A percentile compares a stretch with the other conserved stretches of the same genome.
These are phyloP conservation scores for roundworm (Caenorhabditis elegans) DNA, from an alignment of 1,140 invertebrate species.

Conservation along the genomic window DNA sequence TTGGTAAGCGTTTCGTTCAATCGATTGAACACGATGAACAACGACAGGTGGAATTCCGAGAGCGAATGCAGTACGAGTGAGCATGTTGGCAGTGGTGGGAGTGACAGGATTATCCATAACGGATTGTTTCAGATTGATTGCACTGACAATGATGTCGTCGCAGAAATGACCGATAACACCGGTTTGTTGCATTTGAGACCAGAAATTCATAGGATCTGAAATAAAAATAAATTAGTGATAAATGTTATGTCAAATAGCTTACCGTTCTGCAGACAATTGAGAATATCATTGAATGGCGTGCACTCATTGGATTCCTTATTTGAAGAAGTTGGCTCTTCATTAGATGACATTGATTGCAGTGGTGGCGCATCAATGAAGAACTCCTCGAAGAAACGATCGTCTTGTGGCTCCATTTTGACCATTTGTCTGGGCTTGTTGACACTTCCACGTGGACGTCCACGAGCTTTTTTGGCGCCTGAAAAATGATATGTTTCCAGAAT, in stretches of 20 bases:
- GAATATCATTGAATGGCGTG: not conserved
- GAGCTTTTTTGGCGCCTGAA: not conserved
- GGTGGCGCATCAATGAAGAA: too few species aligned
- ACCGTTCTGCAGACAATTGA: conserved; percentile 3
- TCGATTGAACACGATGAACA: conserved; percentile 10
- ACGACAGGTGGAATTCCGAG: conserved; percentile 2
- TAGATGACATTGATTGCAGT: too few species aligned
- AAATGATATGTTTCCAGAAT: too few species aligned
- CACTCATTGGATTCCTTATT: not conserved
- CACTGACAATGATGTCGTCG: conserved; percentile 13
- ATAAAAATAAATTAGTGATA: too few species aligned
- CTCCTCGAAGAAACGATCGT: conserved; percentile 10
- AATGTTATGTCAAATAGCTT: too few species aligned
- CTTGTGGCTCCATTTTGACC: not conserved
- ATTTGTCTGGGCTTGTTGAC: not conserved
- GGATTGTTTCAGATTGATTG: not conserved
- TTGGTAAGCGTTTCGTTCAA: conserved; percentile 4
- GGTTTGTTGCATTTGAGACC: not conserved
- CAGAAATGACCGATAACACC: not conserved
- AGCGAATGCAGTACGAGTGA: not conserved
- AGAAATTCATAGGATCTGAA: conserved; percentile 11
- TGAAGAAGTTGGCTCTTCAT: not conserved
- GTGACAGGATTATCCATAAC: not conserved
- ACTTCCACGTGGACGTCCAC: conserved; percentile 3
- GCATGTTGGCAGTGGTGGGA: not conserved